A percentile compares a stretch with the other conserved stretches of the same genome.
Evolutionary conservation across 2,113 vertebrate species (phyloP).

Genomic region (Trichomycterus rosablanca): DNA sequence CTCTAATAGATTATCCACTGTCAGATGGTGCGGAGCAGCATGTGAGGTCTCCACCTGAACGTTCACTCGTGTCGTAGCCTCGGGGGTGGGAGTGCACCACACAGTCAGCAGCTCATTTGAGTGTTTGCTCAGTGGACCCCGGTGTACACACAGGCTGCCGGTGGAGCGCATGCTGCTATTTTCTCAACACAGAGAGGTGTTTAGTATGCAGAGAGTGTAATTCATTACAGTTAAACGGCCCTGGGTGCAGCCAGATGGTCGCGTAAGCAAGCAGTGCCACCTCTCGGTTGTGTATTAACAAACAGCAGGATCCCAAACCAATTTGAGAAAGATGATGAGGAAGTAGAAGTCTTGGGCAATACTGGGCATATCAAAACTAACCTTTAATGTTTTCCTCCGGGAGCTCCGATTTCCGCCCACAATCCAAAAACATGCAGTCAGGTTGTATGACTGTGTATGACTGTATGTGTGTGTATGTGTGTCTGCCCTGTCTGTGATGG

Average conservation of each 20-base stretch:
- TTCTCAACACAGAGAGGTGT: slow-evolving; percentile 26
- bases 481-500: too few relatives aligned
- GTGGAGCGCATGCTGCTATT: slow-evolving; percentile 50
- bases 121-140: slow-evolving; percentile 48
- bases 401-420: too few relatives aligned
- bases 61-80: slow-evolving; percentile 35
- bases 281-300: slow-evolving; percentile 53
- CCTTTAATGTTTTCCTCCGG: too few relatives aligned
- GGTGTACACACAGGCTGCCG: slow-evolving; percentile 24
- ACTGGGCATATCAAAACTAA: too few relatives aligned
- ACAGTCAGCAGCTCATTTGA: slow-evolving; percentile 51
- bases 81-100: slow-evolving; percentile 39
- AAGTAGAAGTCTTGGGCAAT: background rate
- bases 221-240: slow-evolving; percentile 42
- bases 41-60: slow-evolving; percentile 40
- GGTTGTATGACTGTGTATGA: too few relatives aligned
- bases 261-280: slow-evolving; percentile 61
- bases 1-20: slow-evolving; percentile 62
- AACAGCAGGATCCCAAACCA: slow-evolving; percentile 14
- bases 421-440: too few relatives aligned
- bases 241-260: slow-evolving; percentile 27
- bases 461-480: too few relatives aligned
- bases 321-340: slow-evolving; percentile 10
- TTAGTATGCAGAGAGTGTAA: slow-evolving; percentile 40
- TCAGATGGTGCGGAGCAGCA: slow-evolving; percentile 23